A percentile compares a stretch with the other conserved stretches of the same genome.
Conservation (phyloP, 1,140 invertebrate genomes). For the Yoshiicerus persimilis region DNA sequence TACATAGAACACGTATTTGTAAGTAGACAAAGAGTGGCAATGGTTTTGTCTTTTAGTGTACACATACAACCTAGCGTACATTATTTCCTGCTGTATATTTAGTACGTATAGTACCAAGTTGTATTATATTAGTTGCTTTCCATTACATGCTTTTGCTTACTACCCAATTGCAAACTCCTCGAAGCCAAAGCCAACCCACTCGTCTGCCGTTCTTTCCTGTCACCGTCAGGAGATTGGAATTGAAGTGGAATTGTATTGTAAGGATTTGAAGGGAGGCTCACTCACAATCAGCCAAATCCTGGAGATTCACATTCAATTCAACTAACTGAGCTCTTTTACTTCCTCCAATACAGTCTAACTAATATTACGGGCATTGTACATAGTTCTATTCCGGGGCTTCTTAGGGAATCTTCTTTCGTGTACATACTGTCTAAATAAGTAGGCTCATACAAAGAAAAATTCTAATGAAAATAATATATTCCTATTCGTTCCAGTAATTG, state of each 20-base stretch:
- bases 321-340: neutral
- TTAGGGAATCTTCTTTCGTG: neutral
- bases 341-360: neutral
- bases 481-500: neutral
- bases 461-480: neutral
- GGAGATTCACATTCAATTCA: constrained; percentile 9
- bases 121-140: neutral
- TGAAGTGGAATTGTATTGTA: constrained; percentile 13
- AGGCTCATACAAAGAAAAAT: neutral
- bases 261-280: constrained; percentile 11
- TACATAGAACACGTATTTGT: neutral
- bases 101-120: neutral
- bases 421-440: neutral
- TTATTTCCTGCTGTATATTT: too few species aligned
- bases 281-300: constrained; percentile 19
- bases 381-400: neutral
- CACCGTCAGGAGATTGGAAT: constrained; percentile 15
- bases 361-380: neutral
- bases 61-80: neutral
- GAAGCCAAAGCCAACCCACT: neutral
- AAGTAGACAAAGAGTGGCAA: neutral
- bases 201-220: neutral
- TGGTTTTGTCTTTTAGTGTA: neutral
- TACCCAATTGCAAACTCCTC: neutral
- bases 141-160: neutral